Evolutionary conservation across 2,113 vertebrate genomes (phyloP), one percentile per base, ranked within the genome.

Genomic region (Catagonus wagneri): DNA sequence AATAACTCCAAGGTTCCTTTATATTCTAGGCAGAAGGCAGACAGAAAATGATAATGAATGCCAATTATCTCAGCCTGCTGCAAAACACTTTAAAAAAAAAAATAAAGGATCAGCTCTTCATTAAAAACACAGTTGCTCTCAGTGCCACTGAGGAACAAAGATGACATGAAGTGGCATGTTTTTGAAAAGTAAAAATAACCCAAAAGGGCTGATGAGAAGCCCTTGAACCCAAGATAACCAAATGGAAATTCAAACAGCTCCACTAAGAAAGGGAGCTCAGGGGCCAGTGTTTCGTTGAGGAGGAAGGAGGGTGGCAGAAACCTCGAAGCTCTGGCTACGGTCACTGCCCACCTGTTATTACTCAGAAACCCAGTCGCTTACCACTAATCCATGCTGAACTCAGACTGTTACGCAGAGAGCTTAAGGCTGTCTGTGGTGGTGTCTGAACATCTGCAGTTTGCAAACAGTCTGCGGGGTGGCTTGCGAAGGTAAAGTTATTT

Each of bases 41-140:
- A 19, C 36, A 96, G 83, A 96, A 95, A 95, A 95, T 56, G 66
- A 76, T 6, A 88, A 94, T 88, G 95, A 74, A 88, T 75, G 92
- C 54, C 36, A 90, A 97, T 89, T 95, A 96, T 54, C n/a, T 34
- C 36, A 50, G 34, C 52, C 54, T 7, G 25, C 39, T 50, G 93
- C 89, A 97, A 96, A 96, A 79, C 88, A 97, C 95, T 96, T 39
- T 1, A 11, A n/a, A 60, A 92, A 79, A 65, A 32, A 69, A 74
- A 52, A 36, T 44, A 69, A 91, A 54, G 44, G 44, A 88, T 87
- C 50, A 76, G 39, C 0, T 58, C 76, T 93, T 94, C 68, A 81
- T 97, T 97, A 96, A 90, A 96, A 97, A 96, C 66, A 84, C 34
- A 95, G 75, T 83, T 83, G 90, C 75, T 94, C 68, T 96, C 32